Evolutionary conservation across 2,113 vertebrate genomes (phyloP).

Genomic region (Percopsis transmontana): DNA sequence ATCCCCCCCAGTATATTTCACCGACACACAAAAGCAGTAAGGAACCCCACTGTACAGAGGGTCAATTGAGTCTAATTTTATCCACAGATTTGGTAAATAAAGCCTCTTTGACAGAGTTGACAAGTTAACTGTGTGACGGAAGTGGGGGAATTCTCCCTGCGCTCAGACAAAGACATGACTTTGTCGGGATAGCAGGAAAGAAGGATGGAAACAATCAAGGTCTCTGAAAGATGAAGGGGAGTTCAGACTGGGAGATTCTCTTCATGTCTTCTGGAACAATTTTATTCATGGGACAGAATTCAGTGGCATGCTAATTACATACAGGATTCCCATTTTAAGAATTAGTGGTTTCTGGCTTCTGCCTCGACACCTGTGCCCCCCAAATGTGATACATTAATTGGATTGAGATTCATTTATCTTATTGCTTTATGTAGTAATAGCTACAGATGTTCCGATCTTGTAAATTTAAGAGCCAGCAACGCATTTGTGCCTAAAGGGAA

Average conservation of each 20-base stretch:
- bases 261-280: conserved; percentile 3
- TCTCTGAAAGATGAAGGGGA: conserved; percentile 7
- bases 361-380: background rate
- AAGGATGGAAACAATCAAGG: conserved; percentile 36
- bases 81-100: conserved; percentile 55
- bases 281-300: background rate
- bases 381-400: conserved; percentile 24
- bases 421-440: conserved; percentile 16
- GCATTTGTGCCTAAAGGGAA: conserved; percentile 46
- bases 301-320: background rate
- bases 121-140: conserved; percentile 30
- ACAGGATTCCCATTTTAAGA: background rate
- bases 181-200: conserved; percentile 41
- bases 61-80: conserved; percentile 67
- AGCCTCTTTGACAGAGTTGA: conserved; percentile 56
- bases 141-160: conserved; percentile 58
- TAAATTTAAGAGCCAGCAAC: conserved; percentile 42
- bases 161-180: conserved; percentile 72
- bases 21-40: conserved; percentile 16
- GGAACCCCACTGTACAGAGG: conserved; percentile 59
- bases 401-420: conserved; percentile 48
- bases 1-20: conserved; percentile 37
- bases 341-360: conserved; percentile 2
- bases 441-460: conserved; percentile 34
- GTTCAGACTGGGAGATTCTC: conserved; percentile 22